Conservation (phyloP, 2,797 vertebrate genomes). For the Phataginus tricuspis region DNA sequence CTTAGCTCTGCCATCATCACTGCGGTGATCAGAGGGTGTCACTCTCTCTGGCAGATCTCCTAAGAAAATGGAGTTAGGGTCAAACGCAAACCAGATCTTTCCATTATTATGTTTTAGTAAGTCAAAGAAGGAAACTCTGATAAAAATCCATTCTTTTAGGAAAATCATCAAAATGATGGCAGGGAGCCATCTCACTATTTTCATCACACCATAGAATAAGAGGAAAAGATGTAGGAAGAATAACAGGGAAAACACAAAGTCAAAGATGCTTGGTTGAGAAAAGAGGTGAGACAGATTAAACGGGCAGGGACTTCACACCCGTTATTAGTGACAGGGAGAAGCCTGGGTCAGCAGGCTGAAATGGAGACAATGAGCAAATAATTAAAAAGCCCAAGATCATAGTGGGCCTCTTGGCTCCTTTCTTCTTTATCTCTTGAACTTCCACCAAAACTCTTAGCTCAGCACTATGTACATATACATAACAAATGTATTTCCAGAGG, state of each 20-base stretch:
- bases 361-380: neutral
- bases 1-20: neutral
- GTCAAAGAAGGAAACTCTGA: neutral
- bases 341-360: neutral
- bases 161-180: slow-evolving; percentile 37
- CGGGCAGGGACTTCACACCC: neutral
- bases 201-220: slow-evolving; percentile 52
- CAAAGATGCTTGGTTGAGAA: neutral
- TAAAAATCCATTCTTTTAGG: neutral
- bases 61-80: neutral
- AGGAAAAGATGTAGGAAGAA: slow-evolving; percentile 11
- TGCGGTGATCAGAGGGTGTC: neutral
- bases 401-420: neutral
- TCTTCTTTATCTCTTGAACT: neutral
- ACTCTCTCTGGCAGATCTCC: neutral
- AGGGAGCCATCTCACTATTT: slow-evolving; percentile 12
- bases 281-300: neutral
- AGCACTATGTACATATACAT: neutral
- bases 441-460: neutral
- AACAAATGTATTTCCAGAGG: neutral
- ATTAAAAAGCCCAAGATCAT: neutral
- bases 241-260: neutral
- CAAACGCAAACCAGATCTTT: neutral
- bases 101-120: neutral
- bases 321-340: neutral